These are phyloP conservation scores for Zaprionus bogoriensis DNA, from an alignment of 2,888 invertebrate species.

Conservation along the genomic window DNA sequence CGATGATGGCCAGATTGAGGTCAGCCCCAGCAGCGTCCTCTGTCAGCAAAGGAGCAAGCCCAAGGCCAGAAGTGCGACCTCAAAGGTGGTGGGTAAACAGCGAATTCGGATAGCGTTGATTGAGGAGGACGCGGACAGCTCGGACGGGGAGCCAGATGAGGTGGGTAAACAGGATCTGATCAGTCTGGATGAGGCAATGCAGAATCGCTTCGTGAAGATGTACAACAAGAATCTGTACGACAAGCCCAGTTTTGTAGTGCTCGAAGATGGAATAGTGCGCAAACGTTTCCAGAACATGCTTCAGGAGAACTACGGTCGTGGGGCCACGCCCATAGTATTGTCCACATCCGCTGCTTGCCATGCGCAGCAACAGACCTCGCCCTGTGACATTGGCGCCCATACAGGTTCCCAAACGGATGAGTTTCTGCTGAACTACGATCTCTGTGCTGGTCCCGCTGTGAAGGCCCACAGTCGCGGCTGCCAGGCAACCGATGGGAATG, in stretches of 20 bases:
- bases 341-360: constrained; percentile 13
- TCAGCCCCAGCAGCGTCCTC: constrained; percentile 15
- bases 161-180: too few species aligned
- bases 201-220: constrained; percentile 30
- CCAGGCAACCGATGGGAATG: constrained; percentile 43
- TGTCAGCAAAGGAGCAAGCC: background rate
- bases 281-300: constrained; percentile 21
- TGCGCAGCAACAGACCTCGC: constrained; percentile 34
- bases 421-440: constrained; percentile 19
- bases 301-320: constrained; percentile 7
- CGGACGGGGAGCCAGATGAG: constrained; percentile 18
- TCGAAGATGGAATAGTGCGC: constrained; percentile 35
- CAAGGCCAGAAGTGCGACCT: background rate
- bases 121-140: constrained; percentile 29
- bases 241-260: constrained; percentile 60
- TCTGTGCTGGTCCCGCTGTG: background rate
- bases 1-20: constrained; percentile 40
- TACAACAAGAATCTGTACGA: constrained; percentile 27
- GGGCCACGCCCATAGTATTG: too few species aligned
- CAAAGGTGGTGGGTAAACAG: constrained; percentile 11
- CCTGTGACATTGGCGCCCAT: constrained; percentile 26
- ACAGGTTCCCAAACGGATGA: constrained; percentile 49
- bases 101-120: constrained; percentile 34
- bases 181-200: constrained; percentile 6
- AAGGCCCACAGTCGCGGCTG: constrained; percentile 29